A percentile compares a stretch with the other conserved stretches of the same genome.
These are phyloP conservation scores for Fissipunctia ypsillon DNA, from an alignment of 2,888 invertebrate species.

Conservation along the genomic window DNA sequence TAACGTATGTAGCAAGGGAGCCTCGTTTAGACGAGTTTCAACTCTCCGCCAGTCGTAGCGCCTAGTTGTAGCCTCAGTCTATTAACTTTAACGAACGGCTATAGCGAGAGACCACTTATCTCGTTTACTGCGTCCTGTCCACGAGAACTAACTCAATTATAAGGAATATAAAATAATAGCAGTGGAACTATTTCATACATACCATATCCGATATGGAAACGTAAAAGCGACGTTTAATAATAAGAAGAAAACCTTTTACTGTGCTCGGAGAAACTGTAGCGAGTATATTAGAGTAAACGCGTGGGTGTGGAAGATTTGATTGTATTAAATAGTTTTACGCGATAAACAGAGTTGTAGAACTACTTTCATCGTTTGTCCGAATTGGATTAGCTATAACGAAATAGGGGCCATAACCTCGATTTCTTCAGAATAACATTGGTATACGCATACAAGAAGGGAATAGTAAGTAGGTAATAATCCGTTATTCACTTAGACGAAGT, in stretches of 20 bases:
- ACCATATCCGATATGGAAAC: conserved; percentile 25
- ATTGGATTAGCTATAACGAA: conserved; percentile 49
- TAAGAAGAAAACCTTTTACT: conserved; percentile 13
- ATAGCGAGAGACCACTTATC: conserved; percentile 74
- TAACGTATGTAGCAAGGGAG: conserved; percentile 27
- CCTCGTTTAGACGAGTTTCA: conserved; percentile 37
- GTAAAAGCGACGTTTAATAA: neutral
- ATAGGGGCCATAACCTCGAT: conserved; percentile 64
- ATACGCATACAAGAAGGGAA: conserved; percentile 68
- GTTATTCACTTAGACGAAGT: conserved; percentile 73
- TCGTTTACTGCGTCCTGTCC: conserved; percentile 77
- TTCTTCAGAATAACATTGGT: conserved; percentile 61
- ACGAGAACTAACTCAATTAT: conserved; percentile 73
- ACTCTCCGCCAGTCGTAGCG: conserved; percentile 29
- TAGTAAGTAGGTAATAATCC: conserved; percentile 76
- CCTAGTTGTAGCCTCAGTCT: conserved; percentile 58
- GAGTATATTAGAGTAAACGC: conserved; percentile 4
- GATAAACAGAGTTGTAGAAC: conserved; percentile 42
- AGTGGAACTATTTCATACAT: conserved; percentile 42
- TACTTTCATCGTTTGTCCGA: conserved; percentile 24
- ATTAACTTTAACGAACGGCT: conserved; percentile 72
- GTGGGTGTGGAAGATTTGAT: conserved; percentile 19
- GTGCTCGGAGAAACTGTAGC: conserved; percentile 13
- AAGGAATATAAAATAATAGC: conserved; percentile 57
- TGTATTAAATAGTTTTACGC: conserved; percentile 28